Evolutionary conservation across 1,140 invertebrate species (phyloP), one percentile per base, ranked within the genome.

Genomic region (Vanessa tameamea): DNA sequence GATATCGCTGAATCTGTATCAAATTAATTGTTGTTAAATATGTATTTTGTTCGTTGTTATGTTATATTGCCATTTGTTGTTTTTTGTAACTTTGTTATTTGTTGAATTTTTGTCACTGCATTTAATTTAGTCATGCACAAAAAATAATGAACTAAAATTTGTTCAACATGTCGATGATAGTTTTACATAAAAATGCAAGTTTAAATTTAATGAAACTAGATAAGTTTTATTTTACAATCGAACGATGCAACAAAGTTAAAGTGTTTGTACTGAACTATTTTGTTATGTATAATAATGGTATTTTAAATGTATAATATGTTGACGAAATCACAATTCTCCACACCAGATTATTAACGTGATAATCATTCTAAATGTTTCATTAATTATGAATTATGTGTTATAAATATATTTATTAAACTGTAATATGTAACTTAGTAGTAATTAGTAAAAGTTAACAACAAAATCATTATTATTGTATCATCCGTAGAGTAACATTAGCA

Each of bases 341-440:
- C 53, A 23, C 13, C 53, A 13, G 13, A 23, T 57, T 23, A 23
- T 5, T 57, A 20, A 57, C 20, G 8, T 23, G 16, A 23, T 16
- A 57, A 57, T 57, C 53, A 23, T 23, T 23, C 13, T 14, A 23
- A 53, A 57, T 16, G 53, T 57, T 57, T 57, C 9, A 57, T 23
- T 57, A 23, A 16, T 57, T 57, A 57, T 57, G 53, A 57, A 57
- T 57, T 57, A 57, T 57, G 7, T 53, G 7, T 16, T 53, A 9
- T 53, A 53, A 53, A n/a, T 53, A 53, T n/a, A 53, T 53, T 53
- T 53, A 53, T 12, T 57, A 23, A 57, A 57, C 23, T 57, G 16
- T 57, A 57, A 57, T 11, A 23, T 23, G 53, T 57, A 57, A 23
- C 12, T 23, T 12, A 57, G 53, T 23, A 57, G 16, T 57, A 26